phyloP scores from a whole-genome alignment of 2,113 vertebrate genomes.

The Psephotus haematonotus region DNA sequence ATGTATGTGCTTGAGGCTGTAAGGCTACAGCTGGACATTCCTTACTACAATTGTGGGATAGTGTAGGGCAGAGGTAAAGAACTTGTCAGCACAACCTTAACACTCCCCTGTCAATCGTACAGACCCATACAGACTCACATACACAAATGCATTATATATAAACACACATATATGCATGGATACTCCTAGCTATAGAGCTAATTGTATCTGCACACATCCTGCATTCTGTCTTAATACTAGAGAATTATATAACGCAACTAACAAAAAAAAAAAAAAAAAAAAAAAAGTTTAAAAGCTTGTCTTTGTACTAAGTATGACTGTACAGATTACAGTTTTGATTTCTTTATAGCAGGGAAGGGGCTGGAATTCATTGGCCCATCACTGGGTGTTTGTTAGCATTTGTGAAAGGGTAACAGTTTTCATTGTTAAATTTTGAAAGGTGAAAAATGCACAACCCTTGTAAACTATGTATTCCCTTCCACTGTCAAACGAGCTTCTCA shows the following conservation, averaged over 20 bases:
- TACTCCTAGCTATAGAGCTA: not conserved
- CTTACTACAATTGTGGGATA: not conserved
- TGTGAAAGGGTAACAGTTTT: not conserved
- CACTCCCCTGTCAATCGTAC: not conserved
- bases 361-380: not conserved
- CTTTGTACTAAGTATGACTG: not conserved
- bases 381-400: not conserved
- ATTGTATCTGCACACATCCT: not conserved
- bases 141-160: not conserved
- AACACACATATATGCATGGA: not conserved
- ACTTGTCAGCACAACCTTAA: not conserved
- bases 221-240: not conserved
- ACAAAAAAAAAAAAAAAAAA: not conserved
- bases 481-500: not conserved
- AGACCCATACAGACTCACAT: not conserved
- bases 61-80: not conserved
- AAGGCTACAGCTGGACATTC: not conserved
- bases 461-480: not conserved
- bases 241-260: not conserved
- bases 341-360: rapidly evolving
- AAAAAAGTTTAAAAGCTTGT: not conserved
- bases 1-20: not conserved
- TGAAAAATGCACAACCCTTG: constrained; percentile 6
- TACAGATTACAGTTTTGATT: not conserved
- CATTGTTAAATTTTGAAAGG: not conserved